phyloP scores from a whole-genome alignment of 2,797 vertebrate genomes.

The Chloroceryle amazona region DNA sequence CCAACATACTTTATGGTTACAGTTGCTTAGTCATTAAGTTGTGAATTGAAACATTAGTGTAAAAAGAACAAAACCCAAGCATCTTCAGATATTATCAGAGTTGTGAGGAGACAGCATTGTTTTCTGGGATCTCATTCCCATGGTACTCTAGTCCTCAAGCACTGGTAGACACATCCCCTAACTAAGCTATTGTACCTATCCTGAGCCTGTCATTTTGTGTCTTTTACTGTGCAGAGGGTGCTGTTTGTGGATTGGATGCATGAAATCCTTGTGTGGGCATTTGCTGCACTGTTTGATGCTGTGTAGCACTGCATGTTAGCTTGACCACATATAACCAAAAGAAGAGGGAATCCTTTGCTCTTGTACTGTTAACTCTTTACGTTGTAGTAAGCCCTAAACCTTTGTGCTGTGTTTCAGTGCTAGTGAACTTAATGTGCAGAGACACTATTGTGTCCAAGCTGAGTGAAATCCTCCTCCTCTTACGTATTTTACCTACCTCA shows the following conservation, averaged over 20 bases:
- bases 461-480: conserved; percentile 33
- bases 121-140: neutral
- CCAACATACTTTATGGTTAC: neutral
- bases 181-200: neutral
- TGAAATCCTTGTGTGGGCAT: neutral
- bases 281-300: neutral
- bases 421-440: conserved; percentile 1
- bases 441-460: neutral
- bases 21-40: neutral
- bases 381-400: conserved; percentile 4
- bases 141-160: neutral
- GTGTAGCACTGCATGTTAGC: neutral
- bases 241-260: neutral
- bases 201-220: neutral
- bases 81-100: neutral
- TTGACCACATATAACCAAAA: neutral
- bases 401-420: neutral
- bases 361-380: conserved; percentile 22
- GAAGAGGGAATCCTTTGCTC: neutral
- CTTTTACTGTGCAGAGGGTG: neutral
- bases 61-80: neutral
- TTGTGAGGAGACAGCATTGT: neutral
- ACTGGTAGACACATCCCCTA: neutral
- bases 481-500: conserved; percentile 57
- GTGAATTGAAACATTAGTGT: neutral